Evolutionary conservation across 1,140 invertebrate species (phyloP), one percentile per base, ranked within the genome.

Genomic region (Drosophila bocki): DNA sequence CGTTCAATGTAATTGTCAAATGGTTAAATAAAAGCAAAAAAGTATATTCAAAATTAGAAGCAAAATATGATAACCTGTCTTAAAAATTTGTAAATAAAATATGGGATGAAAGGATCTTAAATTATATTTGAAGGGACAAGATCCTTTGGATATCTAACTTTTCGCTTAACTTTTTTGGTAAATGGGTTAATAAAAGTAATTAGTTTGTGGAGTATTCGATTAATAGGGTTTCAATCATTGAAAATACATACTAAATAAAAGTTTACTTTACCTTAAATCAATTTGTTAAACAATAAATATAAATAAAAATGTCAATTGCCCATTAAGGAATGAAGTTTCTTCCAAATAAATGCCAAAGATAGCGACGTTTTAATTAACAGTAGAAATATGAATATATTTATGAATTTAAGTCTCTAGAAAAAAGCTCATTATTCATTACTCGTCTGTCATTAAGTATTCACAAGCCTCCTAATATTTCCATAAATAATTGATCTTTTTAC

Each of bases 21-120:
- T 76, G 63, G 48, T 76, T 53, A 35, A n/a, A 26, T 7, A 47
- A 26, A 22, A 35, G 22, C 9, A 22, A 7, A 42, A 8, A 22
- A 12, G 6, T 3, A 47, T 13, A 44, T 17, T 22, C 22, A 9
- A 1, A 12, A 1, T 17, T 7, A n/a, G n/a, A n/a, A 3, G 8
- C 7, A n/a, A 42, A 42, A 42, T 1, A 11, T 22, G 22, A 12
- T 11, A 11, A 13, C 17, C 12, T 12, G 7, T 45, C 19, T 45
- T 22, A 1, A 9, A 17, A 44, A 17, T 44, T 12, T 12, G 2
- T 19, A 19, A 22, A 13, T 45, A 6, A 22, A 22, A 12, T 19
- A 45, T 45, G 15, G n/a, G 3, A 44, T 8, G 9, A 42, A n/a
- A 11, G 42, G 39, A 29, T 29, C 6, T 29, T 6, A 29, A 29